Evolutionary conservation across 2,888 invertebrate species (phyloP).

Genomic region (Sycophila texana): DNA sequence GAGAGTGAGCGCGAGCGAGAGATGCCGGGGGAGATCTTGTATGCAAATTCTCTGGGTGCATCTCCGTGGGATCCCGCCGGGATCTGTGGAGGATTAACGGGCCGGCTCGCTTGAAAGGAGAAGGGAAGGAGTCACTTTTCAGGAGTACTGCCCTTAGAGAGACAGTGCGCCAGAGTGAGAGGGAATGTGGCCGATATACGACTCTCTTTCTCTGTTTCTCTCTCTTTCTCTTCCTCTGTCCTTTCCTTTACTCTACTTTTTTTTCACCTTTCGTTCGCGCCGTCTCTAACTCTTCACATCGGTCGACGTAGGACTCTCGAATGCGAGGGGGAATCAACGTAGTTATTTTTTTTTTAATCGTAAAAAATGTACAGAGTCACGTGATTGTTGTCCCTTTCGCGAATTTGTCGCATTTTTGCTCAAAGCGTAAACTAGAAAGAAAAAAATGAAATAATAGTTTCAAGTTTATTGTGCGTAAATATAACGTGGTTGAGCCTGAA

Average conservation of each 20-base stretch:
- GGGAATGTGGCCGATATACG: slow-evolving; percentile 41
- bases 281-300: slow-evolving; percentile 36
- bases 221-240: slow-evolving; percentile 55
- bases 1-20: slow-evolving; percentile 60
- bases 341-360: no score
- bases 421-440: no score
- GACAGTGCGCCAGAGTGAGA: slow-evolving; percentile 29
- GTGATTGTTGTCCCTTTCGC: no score
- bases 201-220: slow-evolving; percentile 55
- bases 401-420: no score
- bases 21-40: slow-evolving; percentile 74
- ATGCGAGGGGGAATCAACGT: no score
- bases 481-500: no score
- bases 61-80: slow-evolving; percentile 75
- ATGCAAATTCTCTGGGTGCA: slow-evolving; percentile 75
- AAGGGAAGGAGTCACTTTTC: slow-evolving; percentile 47
- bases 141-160: slow-evolving; percentile 38
- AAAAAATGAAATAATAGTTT: no score
- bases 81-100: slow-evolving; percentile 75
- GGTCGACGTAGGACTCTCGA: not conserved
- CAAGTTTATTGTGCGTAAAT: no score
- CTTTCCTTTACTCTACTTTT: slow-evolving; percentile 52
- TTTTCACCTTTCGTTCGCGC: slow-evolving; percentile 50
- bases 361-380: no score
- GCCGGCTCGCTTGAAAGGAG: slow-evolving; percentile 74